phyloP scores from a whole-genome alignment of 2,797 vertebrate species.

The Fratercula arctica region DNA sequence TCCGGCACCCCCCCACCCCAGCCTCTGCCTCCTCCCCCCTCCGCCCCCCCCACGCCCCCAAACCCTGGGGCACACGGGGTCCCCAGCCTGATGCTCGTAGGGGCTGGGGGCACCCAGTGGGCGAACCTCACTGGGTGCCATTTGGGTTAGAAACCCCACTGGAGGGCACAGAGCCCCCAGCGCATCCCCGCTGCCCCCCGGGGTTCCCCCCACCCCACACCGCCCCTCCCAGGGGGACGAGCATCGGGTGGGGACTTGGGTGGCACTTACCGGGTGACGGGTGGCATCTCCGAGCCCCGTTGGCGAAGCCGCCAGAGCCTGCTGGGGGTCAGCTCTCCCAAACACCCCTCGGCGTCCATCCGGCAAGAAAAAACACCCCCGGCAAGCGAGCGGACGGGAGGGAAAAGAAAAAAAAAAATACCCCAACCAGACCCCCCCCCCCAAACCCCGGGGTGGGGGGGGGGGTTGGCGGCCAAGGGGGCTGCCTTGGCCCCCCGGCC shows the following conservation, averaged over 20 bases:
- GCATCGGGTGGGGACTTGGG: accelerated
- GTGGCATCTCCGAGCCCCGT: neutral
- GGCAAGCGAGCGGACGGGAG: neutral
- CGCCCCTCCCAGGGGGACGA: neutral
- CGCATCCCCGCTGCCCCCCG: accelerated
- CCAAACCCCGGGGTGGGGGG: neutral
- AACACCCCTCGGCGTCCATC: neutral
- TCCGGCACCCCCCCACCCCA: neutral
- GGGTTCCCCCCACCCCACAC: neutral
- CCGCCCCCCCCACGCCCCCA: neutral
- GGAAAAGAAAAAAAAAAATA: neutral
- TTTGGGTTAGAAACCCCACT: accelerated
- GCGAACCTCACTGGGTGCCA: neutral
- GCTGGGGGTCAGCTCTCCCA: neutral
- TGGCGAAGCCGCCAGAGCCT: constrained; percentile 8
- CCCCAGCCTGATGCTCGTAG: neutral
- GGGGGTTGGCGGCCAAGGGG: neutral
- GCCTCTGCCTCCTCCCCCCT: neutral
- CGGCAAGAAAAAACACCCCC: neutral
- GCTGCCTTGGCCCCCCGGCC: neutral
- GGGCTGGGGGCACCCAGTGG: neutral
- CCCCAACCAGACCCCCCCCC: neutral
- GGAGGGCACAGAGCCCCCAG: accelerated
- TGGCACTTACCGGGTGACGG: constrained; percentile 34
- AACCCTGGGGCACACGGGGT: accelerated